These are phyloP conservation scores for Embiotoca jacksoni DNA, from an alignment of 2,113 vertebrate species.

Conservation along the genomic window DNA sequence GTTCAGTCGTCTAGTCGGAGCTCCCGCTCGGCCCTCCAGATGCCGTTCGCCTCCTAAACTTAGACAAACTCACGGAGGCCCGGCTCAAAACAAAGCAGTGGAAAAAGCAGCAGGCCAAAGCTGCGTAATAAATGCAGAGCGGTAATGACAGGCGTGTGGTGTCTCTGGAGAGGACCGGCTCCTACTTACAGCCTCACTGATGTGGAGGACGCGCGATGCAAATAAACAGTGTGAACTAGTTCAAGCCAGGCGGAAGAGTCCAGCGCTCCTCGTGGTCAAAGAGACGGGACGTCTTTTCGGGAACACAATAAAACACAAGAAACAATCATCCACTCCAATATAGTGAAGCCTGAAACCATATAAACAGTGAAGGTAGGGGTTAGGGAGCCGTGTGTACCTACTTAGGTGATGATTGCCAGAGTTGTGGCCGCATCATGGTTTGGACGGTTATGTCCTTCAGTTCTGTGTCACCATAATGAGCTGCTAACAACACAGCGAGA, in stretches of 20 bases:
- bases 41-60: conserved; percentile 22
- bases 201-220: conserved; percentile 38
- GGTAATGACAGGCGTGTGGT: conserved; percentile 60
- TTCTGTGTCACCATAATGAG: conserved; percentile 51
- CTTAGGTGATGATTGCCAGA: conserved; percentile 44
- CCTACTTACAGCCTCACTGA: conserved; percentile 31
- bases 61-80: conserved; percentile 12
- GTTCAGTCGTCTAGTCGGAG: not conserved
- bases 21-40: not conserved
- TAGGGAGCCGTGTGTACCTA: not conserved
- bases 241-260: not conserved
- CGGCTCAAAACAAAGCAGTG: conserved; percentile 49
- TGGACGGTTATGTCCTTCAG: conserved; percentile 49
- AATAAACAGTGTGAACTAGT: conserved; percentile 52
- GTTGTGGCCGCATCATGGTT: conserved; percentile 38
- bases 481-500: conserved; percentile 31
- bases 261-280: conserved; percentile 16
- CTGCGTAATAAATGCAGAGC: conserved; percentile 21
- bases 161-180: conserved; percentile 53
- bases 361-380: conserved; percentile 24
- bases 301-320: conserved; percentile 30
- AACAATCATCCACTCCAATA: conserved; percentile 60
- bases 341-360: conserved; percentile 38
- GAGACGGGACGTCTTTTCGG: conserved; percentile 39
- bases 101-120: conserved; percentile 9